Base-by-base conservation (phyloP, 2,888 invertebrate species). In the Pachymerium ferrugineum region DNA sequence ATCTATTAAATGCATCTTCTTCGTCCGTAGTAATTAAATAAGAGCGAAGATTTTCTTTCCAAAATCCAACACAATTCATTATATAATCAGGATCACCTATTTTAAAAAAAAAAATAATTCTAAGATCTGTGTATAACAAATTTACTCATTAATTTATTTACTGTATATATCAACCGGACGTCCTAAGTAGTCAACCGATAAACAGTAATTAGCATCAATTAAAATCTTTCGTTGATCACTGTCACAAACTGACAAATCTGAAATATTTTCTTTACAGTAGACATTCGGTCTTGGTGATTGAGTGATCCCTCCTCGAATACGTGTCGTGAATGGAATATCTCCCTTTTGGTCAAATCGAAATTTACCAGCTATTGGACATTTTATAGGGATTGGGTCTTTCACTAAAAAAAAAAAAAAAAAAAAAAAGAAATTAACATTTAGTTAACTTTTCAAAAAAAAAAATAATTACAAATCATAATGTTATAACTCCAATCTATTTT, bases 11-110 rank as follows among this genome's bases (percentile, higher is more conserved):
- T 0, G 97, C 94, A 85, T 98, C 97, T 79, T 97, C 86, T 81
- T 95, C 95, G 82, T 98, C 97, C 82, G 92, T 96, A 0, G 97
- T 98, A 74, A 98, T 92, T 62, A 98, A 84, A 83, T 97, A 97
- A 0, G 97, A 97, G 82, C 93, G 94, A 38, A 97, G 87, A 85
- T 98, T 97, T 82, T 98, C 97, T 83, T 97, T 95, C 95, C 97
- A 98, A 83, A 88, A 97, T 0, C 97, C 97, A 78, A 98, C 94
- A 81, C 98, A 98, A 81, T 94, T 94, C 90, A 98, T 91, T 82
- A 89, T 90, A 81, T 96, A 95, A 86, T 98, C 97, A 0, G 97
- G 94, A 81, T 94, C 72, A 72, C 72, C 72, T 72, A 42, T 62
- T 62, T 16, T 14, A 8, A 29, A 68, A 68, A 31, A 33, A 6